phyloP scores from a whole-genome alignment of 2,113 vertebrate genomes.

The Pteropus alecto region DNA sequence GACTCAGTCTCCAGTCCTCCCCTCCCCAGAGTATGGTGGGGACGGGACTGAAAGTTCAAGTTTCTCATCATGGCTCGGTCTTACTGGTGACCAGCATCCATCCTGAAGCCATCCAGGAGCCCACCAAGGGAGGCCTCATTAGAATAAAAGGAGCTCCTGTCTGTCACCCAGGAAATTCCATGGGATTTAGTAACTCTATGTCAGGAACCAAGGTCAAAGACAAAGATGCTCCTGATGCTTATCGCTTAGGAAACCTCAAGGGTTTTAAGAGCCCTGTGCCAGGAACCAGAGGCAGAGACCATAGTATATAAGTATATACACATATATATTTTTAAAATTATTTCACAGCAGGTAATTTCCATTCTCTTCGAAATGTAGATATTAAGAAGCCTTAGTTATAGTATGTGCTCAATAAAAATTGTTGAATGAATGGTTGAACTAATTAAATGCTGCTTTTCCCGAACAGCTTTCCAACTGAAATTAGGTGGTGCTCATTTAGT shows the following conservation, averaged over 20 bases:
- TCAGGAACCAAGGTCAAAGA: not conserved
- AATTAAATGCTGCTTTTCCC: constrained; percentile 63
- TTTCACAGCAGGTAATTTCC: not conserved
- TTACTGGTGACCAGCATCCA: not conserved
- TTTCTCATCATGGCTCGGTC: not conserved
- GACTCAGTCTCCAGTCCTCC: not conserved
- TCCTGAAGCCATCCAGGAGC: not conserved
- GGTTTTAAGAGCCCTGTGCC: not conserved
- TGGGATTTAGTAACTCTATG: not conserved
- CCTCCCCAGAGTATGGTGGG: not conserved
- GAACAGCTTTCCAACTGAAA: constrained; percentile 55
- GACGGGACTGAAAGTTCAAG: not conserved
- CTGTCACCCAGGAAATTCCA: not conserved
- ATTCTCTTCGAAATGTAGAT: not conserved
- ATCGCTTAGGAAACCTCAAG: not conserved
- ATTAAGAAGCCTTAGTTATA: not conserved
- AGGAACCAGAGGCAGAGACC: not conserved
- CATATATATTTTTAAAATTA: not conserved
- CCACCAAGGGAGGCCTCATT: not conserved
- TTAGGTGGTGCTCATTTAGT: not conserved
- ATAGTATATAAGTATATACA: not conserved
- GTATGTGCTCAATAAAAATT: constrained; percentile 48
- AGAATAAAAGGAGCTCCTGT: not conserved
- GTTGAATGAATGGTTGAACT: constrained; percentile 33
- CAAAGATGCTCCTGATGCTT: not conserved